Base-by-base conservation (phyloP, 2,888 invertebrate species). In the Dicyrtomina minuta region DNA sequence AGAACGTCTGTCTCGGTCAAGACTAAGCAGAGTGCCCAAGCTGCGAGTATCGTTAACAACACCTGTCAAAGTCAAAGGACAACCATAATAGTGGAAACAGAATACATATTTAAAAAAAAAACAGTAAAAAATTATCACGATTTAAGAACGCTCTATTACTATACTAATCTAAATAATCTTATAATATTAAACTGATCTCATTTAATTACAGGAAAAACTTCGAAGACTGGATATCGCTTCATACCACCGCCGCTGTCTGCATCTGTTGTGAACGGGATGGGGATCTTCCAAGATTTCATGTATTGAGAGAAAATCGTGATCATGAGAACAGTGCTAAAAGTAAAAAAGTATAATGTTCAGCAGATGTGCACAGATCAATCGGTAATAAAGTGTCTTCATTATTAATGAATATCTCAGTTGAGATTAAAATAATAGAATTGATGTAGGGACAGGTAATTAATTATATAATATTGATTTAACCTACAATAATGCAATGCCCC, bases 401-500 rank as follows among this genome's bases (percentile, higher is more conserved):
- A n/a, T n/a, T n/a, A n/a, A n/a, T n/a, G n/a, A n/a, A n/a, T n/a
- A n/a, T n/a, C n/a, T n/a, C n/a, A n/a, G n/a, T n/a, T n/a, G n/a
- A n/a, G n/a, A n/a, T n/a, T n/a, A n/a, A n/a, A n/a, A n/a, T n/a
- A n/a, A n/a, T n/a, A n/a, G n/a, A n/a, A n/a, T n/a, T n/a, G n/a
- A n/a, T n/a, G n/a, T n/a, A n/a, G n/a, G n/a, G n/a, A n/a, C n/a
- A n/a, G n/a, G n/a, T n/a, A n/a, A n/a, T n/a, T n/a, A n/a, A n/a
- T n/a, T n/a, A n/a, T n/a, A n/a, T n/a, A n/a, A n/a, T n/a, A n/a
- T 49, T 49, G 49, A n/a, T 49, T 12, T 49, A n/a, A 81, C 86
- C 86, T 81, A 92, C 93, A 90, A 87, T 17, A 87, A 86, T 0
- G 92, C 88, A 68, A 93, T 88, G 15, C 90, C 90, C 93, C 93